These are phyloP conservation scores for Drosophila nr. fundita DNA, from an alignment of 2,888 invertebrate genomes.

Conservation along the genomic window DNA sequence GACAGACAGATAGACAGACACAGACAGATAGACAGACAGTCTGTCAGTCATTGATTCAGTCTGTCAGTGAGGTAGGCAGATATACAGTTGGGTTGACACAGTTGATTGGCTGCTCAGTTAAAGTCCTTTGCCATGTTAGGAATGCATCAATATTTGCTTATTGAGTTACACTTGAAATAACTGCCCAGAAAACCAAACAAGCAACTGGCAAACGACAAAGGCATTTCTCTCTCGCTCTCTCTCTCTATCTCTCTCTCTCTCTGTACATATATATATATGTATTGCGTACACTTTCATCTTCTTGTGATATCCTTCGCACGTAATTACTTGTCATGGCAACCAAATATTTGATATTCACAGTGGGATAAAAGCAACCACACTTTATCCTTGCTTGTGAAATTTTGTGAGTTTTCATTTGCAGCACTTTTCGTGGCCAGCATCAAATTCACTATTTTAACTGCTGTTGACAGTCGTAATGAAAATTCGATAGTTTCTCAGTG, in stretches of 20 bases:
- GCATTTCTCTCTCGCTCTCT: background rate
- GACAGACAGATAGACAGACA: background rate
- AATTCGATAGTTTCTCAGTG: background rate
- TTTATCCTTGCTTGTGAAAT: slow-evolving; percentile 8
- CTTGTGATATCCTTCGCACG: slow-evolving; percentile 24
- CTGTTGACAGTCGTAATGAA: background rate
- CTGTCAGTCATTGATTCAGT: background rate
- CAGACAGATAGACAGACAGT: background rate
- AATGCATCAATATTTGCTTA: slow-evolving; percentile 71
- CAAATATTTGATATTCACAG: slow-evolving; percentile 68
- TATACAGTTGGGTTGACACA: slow-evolving; percentile 9
- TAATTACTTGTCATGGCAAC: slow-evolving; percentile 74
- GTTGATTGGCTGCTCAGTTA: slow-evolving; percentile 48
- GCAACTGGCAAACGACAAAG: slow-evolving; percentile 1
- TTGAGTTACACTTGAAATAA: slow-evolving; percentile 68
- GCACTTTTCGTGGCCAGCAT: background rate
- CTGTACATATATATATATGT: no score
- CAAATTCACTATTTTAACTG: background rate
- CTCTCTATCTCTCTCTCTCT: background rate
- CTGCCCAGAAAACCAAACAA: slow-evolving; percentile 34
- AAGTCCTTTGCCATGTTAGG: slow-evolving; percentile 21
- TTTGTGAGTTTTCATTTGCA: background rate
- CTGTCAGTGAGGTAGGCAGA: background rate
- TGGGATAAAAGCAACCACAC: slow-evolving; percentile 4
- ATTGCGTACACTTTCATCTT: background rate